phyloP scores from a whole-genome alignment of 92 coral and sea anemone genomes.

The Anthopleura xanthogrammica region DNA sequence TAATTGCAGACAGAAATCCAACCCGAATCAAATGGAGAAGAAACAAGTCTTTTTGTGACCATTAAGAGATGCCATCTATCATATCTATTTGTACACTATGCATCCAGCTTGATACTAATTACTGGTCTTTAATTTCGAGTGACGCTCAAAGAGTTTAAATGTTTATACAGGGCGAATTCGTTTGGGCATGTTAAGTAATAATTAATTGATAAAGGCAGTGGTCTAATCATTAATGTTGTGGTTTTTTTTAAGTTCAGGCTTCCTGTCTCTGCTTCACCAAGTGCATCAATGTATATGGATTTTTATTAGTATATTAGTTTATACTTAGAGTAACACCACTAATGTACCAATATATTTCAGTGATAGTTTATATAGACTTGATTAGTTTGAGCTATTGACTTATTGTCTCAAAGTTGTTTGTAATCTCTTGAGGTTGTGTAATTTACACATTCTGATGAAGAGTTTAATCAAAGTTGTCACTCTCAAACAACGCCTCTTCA shows the following conservation, averaged over 20 bases:
- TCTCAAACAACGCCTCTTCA: background rate
- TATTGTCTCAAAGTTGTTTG: background rate
- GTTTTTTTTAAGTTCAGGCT: too few relatives aligned
- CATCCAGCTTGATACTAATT: background rate
- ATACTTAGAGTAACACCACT: background rate
- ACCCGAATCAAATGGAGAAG: background rate
- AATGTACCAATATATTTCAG: background rate
- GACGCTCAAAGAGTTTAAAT: background rate
- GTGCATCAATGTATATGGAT: background rate
- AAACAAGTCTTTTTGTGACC: background rate
- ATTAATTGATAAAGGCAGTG: background rate
- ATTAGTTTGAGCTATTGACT: background rate
- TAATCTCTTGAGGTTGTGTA: slow-evolving; percentile 3
- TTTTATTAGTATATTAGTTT: background rate
- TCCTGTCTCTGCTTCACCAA: background rate
- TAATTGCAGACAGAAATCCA: background rate
- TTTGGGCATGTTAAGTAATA: background rate
- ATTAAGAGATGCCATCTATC: background rate
- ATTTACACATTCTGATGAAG: slow-evolving; percentile 2
- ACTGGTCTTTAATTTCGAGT: background rate
- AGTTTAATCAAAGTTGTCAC: background rate
- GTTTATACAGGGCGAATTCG: background rate
- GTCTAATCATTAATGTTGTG: too few relatives aligned
- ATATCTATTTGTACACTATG: background rate
- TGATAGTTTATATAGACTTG: background rate